Evolutionary conservation across 2,888 invertebrate genomes (phyloP).

Genomic region (Timema cristinae): DNA sequence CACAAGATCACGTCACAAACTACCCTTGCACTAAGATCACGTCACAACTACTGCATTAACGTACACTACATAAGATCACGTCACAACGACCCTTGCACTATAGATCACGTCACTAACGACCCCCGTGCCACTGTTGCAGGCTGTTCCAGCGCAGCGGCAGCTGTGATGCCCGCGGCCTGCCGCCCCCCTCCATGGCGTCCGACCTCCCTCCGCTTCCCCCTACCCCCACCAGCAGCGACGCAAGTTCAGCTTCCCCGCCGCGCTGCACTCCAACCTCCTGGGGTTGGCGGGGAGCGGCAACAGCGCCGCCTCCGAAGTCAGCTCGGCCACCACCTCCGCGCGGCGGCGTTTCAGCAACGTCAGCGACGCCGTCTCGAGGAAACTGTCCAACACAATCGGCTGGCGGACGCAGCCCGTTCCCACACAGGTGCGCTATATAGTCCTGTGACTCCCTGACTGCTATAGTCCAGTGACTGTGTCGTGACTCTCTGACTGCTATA

Average conservation of each 20-base stretch:
- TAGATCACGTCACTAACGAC: no score
- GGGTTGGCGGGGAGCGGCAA: conserved; percentile 25
- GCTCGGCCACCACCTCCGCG: conserved; percentile 38
- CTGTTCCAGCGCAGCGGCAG: conserved; percentile 4
- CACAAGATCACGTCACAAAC: no score
- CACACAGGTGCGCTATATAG: conserved; percentile 46
- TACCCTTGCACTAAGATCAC: no score
- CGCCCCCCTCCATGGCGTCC: conserved; percentile 14
- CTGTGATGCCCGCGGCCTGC: conserved; percentile 5
- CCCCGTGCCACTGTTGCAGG: neutral
- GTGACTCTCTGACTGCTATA: no score
- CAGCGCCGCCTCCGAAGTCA: conserved; percentile 26
- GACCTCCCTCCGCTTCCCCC: conserved; percentile 27
- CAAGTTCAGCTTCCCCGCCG: conserved; percentile 57
- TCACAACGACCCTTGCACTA: no score
- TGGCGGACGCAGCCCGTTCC: conserved; percentile 48
- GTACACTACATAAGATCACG: no score
- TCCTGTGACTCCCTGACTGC: no score
- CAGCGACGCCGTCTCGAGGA: conserved; percentile 69
- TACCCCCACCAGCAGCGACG: conserved; percentile 42
- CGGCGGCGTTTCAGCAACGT: conserved; percentile 71
- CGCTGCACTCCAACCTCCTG: conserved; percentile 44
- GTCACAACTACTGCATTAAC: no score
- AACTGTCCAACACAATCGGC: conserved; percentile 74
- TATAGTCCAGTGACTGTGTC: no score